Base-by-base conservation (phyloP, 2,888 invertebrate genomes). In the Hypercompe scribonia region DNA sequence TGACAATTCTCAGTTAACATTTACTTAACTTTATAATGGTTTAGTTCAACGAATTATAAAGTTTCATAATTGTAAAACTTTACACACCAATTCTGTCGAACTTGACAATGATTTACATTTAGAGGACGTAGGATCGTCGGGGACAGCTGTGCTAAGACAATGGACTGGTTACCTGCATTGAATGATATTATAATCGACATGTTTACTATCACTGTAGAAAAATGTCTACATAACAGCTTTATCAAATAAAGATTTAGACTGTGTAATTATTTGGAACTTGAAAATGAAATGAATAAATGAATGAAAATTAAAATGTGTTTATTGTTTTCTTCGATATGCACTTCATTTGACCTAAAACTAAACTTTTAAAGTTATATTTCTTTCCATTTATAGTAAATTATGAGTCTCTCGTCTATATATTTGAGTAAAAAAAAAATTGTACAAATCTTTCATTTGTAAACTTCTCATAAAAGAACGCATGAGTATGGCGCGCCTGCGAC, bases 61-160 rank as follows among this genome's bases (percentile, higher is more conserved):
- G 39, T 28, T 7, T 71, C 8, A 10, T 33, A 21, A 85, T 86
- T 83, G 76, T 71, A 39, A 91, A 86, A 89, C 88, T 77, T 78
- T 76, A 84, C 88, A 88, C 89, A 90, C 89, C 81, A 81, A 78
- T 90, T 90, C 86, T 73, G 86, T 87, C 92, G 89, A 92, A 93
- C 91, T 92, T 92, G 91, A 92, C 91, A 92, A 91, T 91, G 89
- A 90, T 91, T 90, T 90, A 89, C 91, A 89, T 90, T 90, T 90
- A 79, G 86, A 89, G 88, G 90, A 89, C 88, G 90, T 86, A 75
- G 81, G 81, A 81, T 79, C 79, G 88, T 87, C 89, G 86, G 80
- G 83, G 85, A 83, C 92, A 92, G 90, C 89, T 92, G 91, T 85
- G 86, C 78, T 77, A 72, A 91, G 86, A 94, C 93, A 94, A 94